A percentile compares a stretch with the other conserved stretches of the same genome.
Evolutionary conservation across 1,140 invertebrate genomes (phyloP).

Genomic region (Bilobella aurantiaca): DNA sequence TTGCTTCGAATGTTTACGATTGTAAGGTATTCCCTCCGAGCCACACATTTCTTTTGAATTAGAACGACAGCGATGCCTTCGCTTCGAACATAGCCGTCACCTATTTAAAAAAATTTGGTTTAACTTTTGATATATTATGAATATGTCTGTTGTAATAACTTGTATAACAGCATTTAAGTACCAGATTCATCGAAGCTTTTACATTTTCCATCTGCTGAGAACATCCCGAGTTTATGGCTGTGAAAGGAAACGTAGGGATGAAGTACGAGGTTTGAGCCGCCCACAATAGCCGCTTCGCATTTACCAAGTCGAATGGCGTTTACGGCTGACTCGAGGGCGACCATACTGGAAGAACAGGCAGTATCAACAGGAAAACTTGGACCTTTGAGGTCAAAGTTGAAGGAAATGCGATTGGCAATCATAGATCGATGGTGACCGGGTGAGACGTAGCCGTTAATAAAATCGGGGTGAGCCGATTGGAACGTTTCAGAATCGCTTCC

Average conservation of each 20-base stretch:
- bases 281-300: constrained; percentile 87
- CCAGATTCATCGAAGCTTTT: constrained; percentile 85
- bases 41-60: constrained; percentile 43
- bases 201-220: constrained; percentile 76
- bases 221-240: constrained; percentile 83
- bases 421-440: constrained; percentile 86
- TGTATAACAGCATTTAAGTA: constrained; percentile 32
- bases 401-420: constrained; percentile 93
- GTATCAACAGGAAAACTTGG: constrained; percentile 90
- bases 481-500: constrained; percentile 73
- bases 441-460: constrained; percentile 79
- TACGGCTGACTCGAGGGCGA: constrained; percentile 78
- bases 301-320: constrained; percentile 67
- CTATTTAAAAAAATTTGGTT: constrained; percentile 4
- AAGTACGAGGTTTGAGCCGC: constrained; percentile 65
- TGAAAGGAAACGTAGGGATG: constrained; percentile 84
- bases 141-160: neutral
- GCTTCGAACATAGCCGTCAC: constrained; percentile 38
- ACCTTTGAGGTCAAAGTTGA: constrained; percentile 82
- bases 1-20: constrained; percentile 50
- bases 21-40: constrained; percentile 46
- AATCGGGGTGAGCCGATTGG: constrained; percentile 61
- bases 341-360: constrained; percentile 85
- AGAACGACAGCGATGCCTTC: constrained; percentile 48
- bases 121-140: neutral